Percentiles rank a stretch among this genome's conserved stretches.
Evolutionary conservation across 2,797 vertebrate species (phyloP).

Genomic region (Atherinosoma microstoma): DNA sequence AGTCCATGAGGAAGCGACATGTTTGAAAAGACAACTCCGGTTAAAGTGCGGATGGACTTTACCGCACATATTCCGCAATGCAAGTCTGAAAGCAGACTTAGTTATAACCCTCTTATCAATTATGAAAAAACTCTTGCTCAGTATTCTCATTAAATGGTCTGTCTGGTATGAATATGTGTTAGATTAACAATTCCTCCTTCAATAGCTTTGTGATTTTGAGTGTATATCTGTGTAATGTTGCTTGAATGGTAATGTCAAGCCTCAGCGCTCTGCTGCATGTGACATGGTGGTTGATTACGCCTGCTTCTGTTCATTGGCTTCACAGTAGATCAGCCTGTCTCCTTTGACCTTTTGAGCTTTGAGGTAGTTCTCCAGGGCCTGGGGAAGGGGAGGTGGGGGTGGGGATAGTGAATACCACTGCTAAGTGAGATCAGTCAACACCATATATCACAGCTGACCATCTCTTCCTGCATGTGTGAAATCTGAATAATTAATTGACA

Average conservation of each 20-base stretch:
- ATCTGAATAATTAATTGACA: slow-evolving; percentile 66
- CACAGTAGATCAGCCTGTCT: slow-evolving; percentile 47
- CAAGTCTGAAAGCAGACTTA: background rate
- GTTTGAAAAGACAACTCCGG: too few species aligned
- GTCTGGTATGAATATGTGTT: background rate
- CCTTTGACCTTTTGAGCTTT: slow-evolving; percentile 75
- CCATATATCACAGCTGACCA: slow-evolving; percentile 59
- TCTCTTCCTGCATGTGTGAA: slow-evolving; percentile 56
- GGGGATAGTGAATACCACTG: slow-evolving; percentile 27
- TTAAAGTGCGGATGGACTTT: too few species aligned
- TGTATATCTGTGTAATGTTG: background rate
- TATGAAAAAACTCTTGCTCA: slow-evolving; percentile 4
- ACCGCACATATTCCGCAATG: too few species aligned
- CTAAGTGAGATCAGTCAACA: slow-evolving; percentile 73
- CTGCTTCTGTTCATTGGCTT: slow-evolving; percentile 38
- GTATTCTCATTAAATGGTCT: slow-evolving; percentile 4
- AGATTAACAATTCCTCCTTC: slow-evolving; percentile 16
- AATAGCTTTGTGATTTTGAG: background rate
- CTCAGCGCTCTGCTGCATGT: slow-evolving; percentile 24
- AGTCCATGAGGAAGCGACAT: too few species aligned
- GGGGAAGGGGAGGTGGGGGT: background rate
- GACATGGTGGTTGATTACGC: slow-evolving; percentile 48
- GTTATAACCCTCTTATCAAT: background rate
- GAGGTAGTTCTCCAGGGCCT: slow-evolving; percentile 56
- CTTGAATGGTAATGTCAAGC: slow-evolving; percentile 9